Conservation (phyloP, 2,888 invertebrate species). For the Leptinotarsa juncta region DNA sequence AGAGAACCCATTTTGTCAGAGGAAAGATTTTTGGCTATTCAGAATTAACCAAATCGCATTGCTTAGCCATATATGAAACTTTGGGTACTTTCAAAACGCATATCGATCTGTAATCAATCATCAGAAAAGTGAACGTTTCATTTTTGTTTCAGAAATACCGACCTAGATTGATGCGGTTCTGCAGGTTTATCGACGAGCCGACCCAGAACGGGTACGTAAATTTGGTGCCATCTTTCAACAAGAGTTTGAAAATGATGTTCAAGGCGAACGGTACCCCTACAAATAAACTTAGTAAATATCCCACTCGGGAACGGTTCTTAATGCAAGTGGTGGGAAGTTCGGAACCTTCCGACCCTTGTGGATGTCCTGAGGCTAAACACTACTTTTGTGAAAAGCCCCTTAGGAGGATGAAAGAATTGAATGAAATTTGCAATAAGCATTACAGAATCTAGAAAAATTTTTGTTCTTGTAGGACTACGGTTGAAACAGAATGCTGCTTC, state of each 20-base stretch:
- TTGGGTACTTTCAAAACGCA: background rate
- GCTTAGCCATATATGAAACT: background rate
- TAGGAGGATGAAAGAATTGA: slow-evolving; percentile 32
- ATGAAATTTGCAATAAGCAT: slow-evolving; percentile 30
- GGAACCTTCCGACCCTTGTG: slow-evolving; percentile 27
- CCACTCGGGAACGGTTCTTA: slow-evolving; percentile 21
- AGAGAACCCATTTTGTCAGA: no score
- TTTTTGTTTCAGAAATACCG: slow-evolving; percentile 42
- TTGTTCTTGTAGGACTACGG: slow-evolving; percentile 7
- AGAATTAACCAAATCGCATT: no score
- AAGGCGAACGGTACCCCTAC: slow-evolving; percentile 36
- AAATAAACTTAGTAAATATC: slow-evolving; percentile 26
- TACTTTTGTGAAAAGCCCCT: slow-evolving; percentile 29
- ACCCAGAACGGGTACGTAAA: slow-evolving; percentile 31
- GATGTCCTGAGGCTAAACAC: slow-evolving; percentile 34
- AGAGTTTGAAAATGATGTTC: slow-evolving; percentile 41
- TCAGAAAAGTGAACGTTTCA: background rate
- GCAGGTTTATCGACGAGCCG: slow-evolving; percentile 41
- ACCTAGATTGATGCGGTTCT: slow-evolving; percentile 25
- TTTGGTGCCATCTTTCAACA: slow-evolving; percentile 34
- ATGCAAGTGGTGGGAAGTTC: slow-evolving; percentile 28
- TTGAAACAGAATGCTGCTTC: slow-evolving; percentile 15
- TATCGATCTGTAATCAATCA: background rate
- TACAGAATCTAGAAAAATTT: slow-evolving; percentile 24
- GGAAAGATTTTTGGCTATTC: no score